phyloP scores from a whole-genome alignment of 2,888 invertebrate species.

The Lithodes maja region DNA sequence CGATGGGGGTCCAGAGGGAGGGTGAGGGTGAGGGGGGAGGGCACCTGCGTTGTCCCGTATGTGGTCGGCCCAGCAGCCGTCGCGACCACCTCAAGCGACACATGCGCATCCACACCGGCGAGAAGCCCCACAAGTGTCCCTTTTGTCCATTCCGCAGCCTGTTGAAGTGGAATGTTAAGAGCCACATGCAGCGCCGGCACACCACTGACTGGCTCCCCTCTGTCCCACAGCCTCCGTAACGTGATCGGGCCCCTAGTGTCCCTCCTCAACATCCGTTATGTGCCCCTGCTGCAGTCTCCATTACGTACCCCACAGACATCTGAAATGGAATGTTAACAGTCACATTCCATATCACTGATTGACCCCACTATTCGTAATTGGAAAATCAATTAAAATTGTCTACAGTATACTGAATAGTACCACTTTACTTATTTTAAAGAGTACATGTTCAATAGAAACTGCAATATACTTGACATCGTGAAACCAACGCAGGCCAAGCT shows the following conservation, averaged over 20 bases:
- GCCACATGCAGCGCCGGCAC: slow-evolving; percentile 62
- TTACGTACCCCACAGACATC: no score
- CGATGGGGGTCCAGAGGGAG: slow-evolving; percentile 35
- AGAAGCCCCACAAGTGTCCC: slow-evolving; percentile 63
- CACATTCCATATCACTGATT: no score
- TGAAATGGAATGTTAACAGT: no score
- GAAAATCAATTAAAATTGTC: no score
- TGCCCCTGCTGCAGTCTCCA: background rate
- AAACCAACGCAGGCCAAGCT: no score
- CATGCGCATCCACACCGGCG: slow-evolving; percentile 68
- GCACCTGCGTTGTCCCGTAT: slow-evolving; percentile 61
- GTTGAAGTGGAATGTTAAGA: slow-evolving; percentile 67
- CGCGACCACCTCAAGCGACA: slow-evolving; percentile 65
- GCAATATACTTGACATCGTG: no score
- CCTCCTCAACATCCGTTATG: background rate
- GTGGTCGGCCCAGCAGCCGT: slow-evolving; percentile 67
- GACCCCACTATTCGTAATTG: no score
- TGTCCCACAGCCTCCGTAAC: slow-evolving; percentile 26
- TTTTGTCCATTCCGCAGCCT: slow-evolving; percentile 65
- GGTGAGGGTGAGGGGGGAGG: slow-evolving; percentile 52
- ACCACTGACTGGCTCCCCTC: slow-evolving; percentile 39
- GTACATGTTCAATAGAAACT: no score
- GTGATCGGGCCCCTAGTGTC: background rate
- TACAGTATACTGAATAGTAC: no score
- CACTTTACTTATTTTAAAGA: no score